Evolutionary conservation across 2,113 vertebrate species (phyloP).

Genomic region (Ailuropoda melanoleuca): DNA sequence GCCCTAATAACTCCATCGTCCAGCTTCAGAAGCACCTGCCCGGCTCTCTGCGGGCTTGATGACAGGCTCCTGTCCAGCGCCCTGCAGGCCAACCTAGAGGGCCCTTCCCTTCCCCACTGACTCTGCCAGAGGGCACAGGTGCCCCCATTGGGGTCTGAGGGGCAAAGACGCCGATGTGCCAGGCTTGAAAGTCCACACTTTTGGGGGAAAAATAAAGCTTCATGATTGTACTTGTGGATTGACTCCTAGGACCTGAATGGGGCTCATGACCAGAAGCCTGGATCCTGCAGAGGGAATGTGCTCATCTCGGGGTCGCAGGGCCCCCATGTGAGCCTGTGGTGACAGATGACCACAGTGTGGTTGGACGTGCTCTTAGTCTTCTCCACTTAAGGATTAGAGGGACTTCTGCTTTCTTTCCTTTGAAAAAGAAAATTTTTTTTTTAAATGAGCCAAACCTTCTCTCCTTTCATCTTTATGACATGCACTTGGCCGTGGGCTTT

Average conservation of each 20-base stretch:
- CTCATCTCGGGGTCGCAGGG: neutral
- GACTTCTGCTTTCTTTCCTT: neutral
- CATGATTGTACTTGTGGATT: neutral
- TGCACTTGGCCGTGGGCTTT: neutral
- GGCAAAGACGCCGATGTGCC: neutral
- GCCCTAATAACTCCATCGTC: neutral
- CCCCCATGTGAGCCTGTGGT: neutral
- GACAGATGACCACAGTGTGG: neutral
- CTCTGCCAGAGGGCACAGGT: neutral
- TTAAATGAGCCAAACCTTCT: slow-evolving; percentile 4
- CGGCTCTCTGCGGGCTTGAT: no score
- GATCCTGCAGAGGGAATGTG: neutral
- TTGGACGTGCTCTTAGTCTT: neutral
- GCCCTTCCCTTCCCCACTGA: neutral
- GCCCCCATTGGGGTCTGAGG: neutral
- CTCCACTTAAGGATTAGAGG: neutral
- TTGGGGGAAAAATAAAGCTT: neutral
- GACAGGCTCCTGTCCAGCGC: neutral
- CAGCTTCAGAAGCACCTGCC: neutral
- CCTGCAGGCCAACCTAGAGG: neutral
- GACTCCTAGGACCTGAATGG: neutral
- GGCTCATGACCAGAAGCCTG: neutral
- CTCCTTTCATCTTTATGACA: neutral
- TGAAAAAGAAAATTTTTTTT: neutral
- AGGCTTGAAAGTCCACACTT: neutral